Percentiles rank a stretch among this genome's conserved stretches.
Evolutionary conservation across 1,140 invertebrate species (phyloP).

Genomic region (Macrotrachela quadricornifera): DNA sequence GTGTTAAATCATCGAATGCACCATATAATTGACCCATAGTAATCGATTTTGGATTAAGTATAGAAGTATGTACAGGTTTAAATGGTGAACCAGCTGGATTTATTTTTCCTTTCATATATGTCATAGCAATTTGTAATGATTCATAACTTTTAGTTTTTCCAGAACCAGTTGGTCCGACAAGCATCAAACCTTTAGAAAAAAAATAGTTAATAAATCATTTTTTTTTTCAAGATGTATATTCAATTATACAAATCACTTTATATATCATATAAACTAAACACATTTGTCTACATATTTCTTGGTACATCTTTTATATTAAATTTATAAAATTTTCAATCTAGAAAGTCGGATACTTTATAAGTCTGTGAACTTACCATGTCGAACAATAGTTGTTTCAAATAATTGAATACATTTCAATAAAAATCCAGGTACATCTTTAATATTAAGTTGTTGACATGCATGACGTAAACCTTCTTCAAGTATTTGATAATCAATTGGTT

Average conservation of each 20-base stretch:
- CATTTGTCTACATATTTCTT: slow-evolving; percentile 17
- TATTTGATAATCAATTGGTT: slow-evolving; percentile 29
- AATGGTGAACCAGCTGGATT: slow-evolving; percentile 45
- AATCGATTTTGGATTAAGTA: slow-evolving; percentile 33
- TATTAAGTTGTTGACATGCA: slow-evolving; percentile 23
- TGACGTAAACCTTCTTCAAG: slow-evolving; percentile 24
- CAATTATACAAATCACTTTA: too few species aligned
- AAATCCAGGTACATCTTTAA: slow-evolving; percentile 36
- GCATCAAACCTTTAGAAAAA: slow-evolving; percentile 26
- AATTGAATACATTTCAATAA: slow-evolving; percentile 33
- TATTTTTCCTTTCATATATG: slow-evolving; percentile 39
- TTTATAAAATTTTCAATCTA: slow-evolving; percentile 43
- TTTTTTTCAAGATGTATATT: too few species aligned
- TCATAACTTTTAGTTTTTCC: slow-evolving; percentile 43
- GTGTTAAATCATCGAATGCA: slow-evolving; percentile 31
- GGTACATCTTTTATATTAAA: too few species aligned
- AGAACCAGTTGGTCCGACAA: slow-evolving; percentile 32
- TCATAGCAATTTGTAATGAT: slow-evolving; percentile 41
- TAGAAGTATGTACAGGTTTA: slow-evolving; percentile 32
- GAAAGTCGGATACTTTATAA: slow-evolving; percentile 41
- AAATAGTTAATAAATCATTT: too few species aligned
- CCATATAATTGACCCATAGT: slow-evolving; percentile 35
- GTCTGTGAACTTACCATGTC: slow-evolving; percentile 30
- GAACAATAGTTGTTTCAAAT: slow-evolving; percentile 32
- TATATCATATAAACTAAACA: slow-evolving; percentile 16